phyloP scores from a whole-genome alignment of 1,140 invertebrate species.

The Tribolium madens region DNA sequence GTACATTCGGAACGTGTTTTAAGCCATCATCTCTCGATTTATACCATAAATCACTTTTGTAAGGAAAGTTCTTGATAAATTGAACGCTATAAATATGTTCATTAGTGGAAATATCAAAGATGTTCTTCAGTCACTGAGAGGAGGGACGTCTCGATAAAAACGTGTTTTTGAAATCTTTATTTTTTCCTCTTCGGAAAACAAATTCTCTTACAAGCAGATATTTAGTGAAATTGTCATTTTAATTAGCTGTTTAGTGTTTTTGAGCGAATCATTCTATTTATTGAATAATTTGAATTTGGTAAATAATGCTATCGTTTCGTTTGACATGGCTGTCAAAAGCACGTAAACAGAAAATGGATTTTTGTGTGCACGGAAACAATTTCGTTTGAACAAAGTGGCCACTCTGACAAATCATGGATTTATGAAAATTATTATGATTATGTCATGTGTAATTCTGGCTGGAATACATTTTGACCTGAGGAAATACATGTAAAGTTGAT shows the following conservation, averaged over 20 bases:
- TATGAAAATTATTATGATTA: conserved; percentile 20
- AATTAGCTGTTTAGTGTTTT: neutral
- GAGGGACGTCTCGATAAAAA: neutral
- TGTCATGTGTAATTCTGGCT: conserved; percentile 1
- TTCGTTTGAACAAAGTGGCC: conserved; percentile 5
- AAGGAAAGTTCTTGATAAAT: conserved; percentile 39
- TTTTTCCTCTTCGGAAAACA: neutral
- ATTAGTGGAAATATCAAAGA: conserved; percentile 43
- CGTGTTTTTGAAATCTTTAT: conserved; percentile 29
- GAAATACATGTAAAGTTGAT: conserved; percentile 39
- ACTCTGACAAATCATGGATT: conserved; percentile 29
- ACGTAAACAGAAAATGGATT: conserved; percentile 11
- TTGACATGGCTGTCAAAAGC: conserved; percentile 3
- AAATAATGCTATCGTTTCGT: conserved; percentile 9
- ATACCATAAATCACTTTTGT: conserved; percentile 29
- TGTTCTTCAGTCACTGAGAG: conserved; percentile 16
- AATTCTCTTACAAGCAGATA: conserved; percentile 4
- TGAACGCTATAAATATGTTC: conserved; percentile 42
- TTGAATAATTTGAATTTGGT: conserved; percentile 13
- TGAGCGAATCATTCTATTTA: neutral
- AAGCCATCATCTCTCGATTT: conserved; percentile 31
- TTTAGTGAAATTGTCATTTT: neutral
- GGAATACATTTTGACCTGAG: neutral
- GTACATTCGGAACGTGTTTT: conserved; percentile 30
- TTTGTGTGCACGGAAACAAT: neutral